Percentiles rank a stretch among this genome's conserved stretches.
These are phyloP conservation scores for Euplagia quadripunctaria DNA, from an alignment of 2,888 invertebrate species.

Conservation along the genomic window DNA sequence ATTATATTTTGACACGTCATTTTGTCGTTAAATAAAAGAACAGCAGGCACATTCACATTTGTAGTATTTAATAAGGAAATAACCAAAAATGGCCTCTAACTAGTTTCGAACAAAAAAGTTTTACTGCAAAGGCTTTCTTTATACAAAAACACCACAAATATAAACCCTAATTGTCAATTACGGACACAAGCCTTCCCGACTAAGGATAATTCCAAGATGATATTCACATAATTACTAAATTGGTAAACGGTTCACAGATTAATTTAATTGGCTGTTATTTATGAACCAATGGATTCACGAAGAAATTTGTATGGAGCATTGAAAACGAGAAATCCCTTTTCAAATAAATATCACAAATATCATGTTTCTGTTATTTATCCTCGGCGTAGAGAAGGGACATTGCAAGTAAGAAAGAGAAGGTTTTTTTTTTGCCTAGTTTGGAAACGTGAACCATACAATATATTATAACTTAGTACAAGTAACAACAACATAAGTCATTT, in stretches of 20 bases:
- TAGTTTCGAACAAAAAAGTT: not conserved
- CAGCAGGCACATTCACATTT: not conserved
- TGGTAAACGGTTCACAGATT: conserved; percentile 2
- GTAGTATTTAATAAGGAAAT: not conserved
- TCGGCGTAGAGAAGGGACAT: not conserved
- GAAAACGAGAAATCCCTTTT: not conserved
- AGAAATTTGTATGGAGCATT: not conserved
- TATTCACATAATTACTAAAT: conserved; percentile 10
- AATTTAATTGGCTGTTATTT: not conserved
- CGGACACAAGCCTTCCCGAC: not conserved
- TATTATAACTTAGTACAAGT: too few relatives aligned
- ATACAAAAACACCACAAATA: not conserved
- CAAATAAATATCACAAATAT: too few relatives aligned
- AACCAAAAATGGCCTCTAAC: not conserved
- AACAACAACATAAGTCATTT: too few relatives aligned
- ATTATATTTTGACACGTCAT: too few relatives aligned
- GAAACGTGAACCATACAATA: too few relatives aligned
- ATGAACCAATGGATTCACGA: not conserved
- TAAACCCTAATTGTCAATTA: not conserved
- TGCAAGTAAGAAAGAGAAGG: not conserved
- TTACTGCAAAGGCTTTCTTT: not conserved
- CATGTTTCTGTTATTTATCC: not conserved
- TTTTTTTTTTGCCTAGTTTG: not conserved
- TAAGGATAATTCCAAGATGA: not conserved
- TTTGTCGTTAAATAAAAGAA: too few relatives aligned